Evolutionary conservation across 1,140 invertebrate genomes (phyloP), one percentile per base, ranked within the genome.

Genomic region (Drosophila saltans): DNA sequence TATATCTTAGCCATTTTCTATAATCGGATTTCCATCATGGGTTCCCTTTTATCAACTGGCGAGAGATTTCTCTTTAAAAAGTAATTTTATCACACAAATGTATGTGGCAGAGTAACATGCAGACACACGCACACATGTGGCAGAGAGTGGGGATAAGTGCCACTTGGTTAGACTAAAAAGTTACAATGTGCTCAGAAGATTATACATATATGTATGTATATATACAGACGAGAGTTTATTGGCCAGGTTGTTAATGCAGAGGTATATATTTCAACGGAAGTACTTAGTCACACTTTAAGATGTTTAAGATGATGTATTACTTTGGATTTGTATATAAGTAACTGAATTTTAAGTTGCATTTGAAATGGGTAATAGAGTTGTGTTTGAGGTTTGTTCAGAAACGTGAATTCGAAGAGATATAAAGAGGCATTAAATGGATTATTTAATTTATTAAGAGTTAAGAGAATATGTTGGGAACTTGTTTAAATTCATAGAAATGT

Each of bases 1-100:
- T 77, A 70, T 77, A 63, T 74, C 62, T 62, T 30, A 59, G 66
- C 58, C 64, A 60, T 70, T 66, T 45, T 67, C 64, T 61, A 62
- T 82, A 82, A 82, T 82, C 80, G 75, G 75, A 82, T 82, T 82
- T 82, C 21, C 21, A 61, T 43, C 62, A 65, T 78, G 64, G 64
- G 72, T 69, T 67, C 59, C 64, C 55, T 55, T 52, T 65, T 74
- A 60, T 59, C 57, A 59, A 59, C 57, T 59, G 57, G 57, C 33
- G 36, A 59, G 57, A 39, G 57, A 59, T 59, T 59, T 30, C 57
- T 59, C 30, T 24, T 59, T 39, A 39, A 59, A 59, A 39, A 59
- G 57, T 59, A 59, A 59, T 39, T 59, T 59, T 59, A 39, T 59
- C 57, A 59, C 57, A 39, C 30, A 33, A 59, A 59, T 59, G 57